Evolutionary conservation across 2,797 vertebrate species (phyloP), one percentile per base, ranked within the genome.

Genomic region (Microchirus variegatus): DNA sequence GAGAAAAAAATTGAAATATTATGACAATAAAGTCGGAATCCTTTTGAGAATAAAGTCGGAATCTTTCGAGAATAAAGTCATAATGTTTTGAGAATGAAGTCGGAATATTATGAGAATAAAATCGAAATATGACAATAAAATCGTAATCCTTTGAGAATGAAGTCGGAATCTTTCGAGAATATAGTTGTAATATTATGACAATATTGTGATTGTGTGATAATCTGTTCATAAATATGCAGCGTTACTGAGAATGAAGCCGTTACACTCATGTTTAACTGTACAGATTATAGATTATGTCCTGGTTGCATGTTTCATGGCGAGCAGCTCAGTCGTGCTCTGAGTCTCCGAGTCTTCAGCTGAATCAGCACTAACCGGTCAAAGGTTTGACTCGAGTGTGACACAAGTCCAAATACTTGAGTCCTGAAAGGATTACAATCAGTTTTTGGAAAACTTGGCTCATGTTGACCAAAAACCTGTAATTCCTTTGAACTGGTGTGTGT

Each of bases 401-500:
- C 48, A 55, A 73, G 60, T 81, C 53, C 44, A 26, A n/a, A 15
- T 4, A 45, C 63, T 79, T 70, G 56, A 73, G 75, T 78, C 83
- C 49, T 57, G 42, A 67, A 80, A 83, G 76, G 73, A 81, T 81
- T 70, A 46, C 18, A 50, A 8, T 5, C 40, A 48, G 58, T 73
- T 77, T 44, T 73, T 65, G 71, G 61, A 16, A 64, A 60, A 73
- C 63, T n/a, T 43, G 48, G 37, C 26, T 2, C 7, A 9, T 44
- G 26, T 49, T 49, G 59, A 52, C 37, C 56, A 56, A 78, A 81
- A 73, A 48, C 26, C 18, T 49, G 54, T 55, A 38, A 70, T 71
- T 83, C 69, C 72, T 84, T 82, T 78, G 38, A 63, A 35, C 37
- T 63, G 56, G 63, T 74, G 64, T 78, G 19, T 56, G n/a, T 77